Evolutionary conservation across 2,797 vertebrate species (phyloP).

Genomic region (Sebastes nivosus): DNA sequence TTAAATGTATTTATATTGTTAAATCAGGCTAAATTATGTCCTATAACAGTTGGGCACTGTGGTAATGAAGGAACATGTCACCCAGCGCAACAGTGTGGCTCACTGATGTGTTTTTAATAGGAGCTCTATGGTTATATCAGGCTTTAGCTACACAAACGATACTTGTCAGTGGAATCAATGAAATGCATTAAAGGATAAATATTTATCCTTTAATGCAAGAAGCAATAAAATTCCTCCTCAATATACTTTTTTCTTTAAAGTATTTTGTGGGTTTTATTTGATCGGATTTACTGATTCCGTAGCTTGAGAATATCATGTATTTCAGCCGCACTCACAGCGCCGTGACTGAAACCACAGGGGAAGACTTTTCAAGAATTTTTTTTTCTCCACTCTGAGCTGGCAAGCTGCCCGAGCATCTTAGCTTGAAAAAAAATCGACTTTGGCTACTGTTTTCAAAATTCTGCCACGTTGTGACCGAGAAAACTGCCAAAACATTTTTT

Average conservation of each 20-base stretch:
- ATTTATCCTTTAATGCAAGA: background rate
- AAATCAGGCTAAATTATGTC: background rate
- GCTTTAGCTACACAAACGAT: background rate
- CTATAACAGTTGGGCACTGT: background rate
- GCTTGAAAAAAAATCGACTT: background rate
- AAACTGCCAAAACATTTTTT: slow-evolving; percentile 25
- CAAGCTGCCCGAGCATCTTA: slow-evolving; percentile 6
- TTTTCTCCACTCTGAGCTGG: background rate
- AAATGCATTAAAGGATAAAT: background rate
- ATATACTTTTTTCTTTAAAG: background rate
- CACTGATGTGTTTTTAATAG: background rate
- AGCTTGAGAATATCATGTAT: background rate
- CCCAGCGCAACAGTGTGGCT: background rate
- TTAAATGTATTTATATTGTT: background rate
- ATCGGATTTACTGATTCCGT: background rate
- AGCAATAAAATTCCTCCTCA: background rate
- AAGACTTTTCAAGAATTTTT: background rate
- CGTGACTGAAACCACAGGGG: background rate
- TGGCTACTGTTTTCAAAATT: slow-evolving; percentile 25
- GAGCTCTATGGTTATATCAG: background rate
- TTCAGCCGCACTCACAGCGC: background rate
- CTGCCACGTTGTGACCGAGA: background rate
- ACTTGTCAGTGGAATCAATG: background rate
- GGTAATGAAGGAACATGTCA: background rate
- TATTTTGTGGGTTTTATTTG: background rate